Conservation (phyloP, 37 sponge, comb jelly and placozoan species). For the Halichondria panicea region DNA sequence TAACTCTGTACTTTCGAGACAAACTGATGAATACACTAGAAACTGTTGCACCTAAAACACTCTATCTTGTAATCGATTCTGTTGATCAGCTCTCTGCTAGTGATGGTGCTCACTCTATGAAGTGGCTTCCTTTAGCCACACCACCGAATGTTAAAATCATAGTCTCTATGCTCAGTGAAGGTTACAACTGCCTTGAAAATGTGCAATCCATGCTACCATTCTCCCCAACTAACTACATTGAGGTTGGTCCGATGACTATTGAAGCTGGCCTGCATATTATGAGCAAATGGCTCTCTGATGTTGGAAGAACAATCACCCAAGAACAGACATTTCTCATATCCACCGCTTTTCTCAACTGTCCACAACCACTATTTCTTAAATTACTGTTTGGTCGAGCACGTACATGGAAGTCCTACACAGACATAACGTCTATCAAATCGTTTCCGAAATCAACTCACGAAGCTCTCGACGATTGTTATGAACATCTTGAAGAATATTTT, state of each 20-base stretch:
- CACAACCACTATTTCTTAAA: slow-evolving; percentile 59
- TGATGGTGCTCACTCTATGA: slow-evolving; percentile 54
- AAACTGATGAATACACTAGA: slow-evolving; percentile 24
- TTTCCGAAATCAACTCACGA: slow-evolving; percentile 34
- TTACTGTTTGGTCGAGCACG: slow-evolving; percentile 51
- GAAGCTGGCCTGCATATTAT: slow-evolving; percentile 41
- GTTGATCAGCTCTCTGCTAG: slow-evolving; percentile 64
- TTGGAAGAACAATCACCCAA: slow-evolving; percentile 18
- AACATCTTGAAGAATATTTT: slow-evolving; percentile 34
- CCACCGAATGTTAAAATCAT: slow-evolving; percentile 63
- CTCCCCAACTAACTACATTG: slow-evolving; percentile 24
- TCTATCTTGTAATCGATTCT: slow-evolving; percentile 68
- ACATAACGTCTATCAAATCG: neutral
- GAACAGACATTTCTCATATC: slow-evolving; percentile 22
- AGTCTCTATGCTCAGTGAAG: slow-evolving; percentile 54
- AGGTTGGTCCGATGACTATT: slow-evolving; percentile 30
- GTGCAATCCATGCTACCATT: slow-evolving; percentile 25
- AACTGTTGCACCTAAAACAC: neutral
- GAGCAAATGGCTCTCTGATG: slow-evolving; percentile 30
- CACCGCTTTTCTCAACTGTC: slow-evolving; percentile 22
- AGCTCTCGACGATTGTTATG: slow-evolving; percentile 34
- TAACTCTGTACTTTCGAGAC: slow-evolving; percentile 47
- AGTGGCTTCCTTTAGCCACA: slow-evolving; percentile 64
- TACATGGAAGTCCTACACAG: slow-evolving; percentile 66
- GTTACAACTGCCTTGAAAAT: slow-evolving; percentile 46